Evolutionary conservation across 2,113 vertebrate genomes (phyloP), one percentile per base, ranked within the genome.

Genomic region (Xyliphius kryptos): DNA sequence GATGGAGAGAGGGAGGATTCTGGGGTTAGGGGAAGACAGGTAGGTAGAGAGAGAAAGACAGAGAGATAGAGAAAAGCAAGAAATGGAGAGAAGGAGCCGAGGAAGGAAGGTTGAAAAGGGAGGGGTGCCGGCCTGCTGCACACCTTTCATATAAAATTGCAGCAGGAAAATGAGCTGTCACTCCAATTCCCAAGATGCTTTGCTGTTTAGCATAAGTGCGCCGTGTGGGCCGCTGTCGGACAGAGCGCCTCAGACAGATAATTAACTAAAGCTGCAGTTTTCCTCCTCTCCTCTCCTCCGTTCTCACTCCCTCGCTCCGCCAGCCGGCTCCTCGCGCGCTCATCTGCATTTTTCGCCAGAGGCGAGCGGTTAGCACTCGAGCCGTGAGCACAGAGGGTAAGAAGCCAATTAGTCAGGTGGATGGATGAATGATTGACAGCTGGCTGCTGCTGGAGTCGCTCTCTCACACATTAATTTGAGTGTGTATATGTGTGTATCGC

Each of bases 341-440:
- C 87, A 97, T 98, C 95, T 98, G 92, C 95, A 98, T 98, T 97
- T 79, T 95, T 97, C 90, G 94, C 95, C 95, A 97, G 94, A 95
- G 95, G 95, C 94, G 81, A 94, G 90, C 92, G 91, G 94, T 94
- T 95, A 97, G 94, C 93, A 97, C 95, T 92, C 83, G 93, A 90
- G 93, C 92, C 92, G 92, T 93, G 92, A 91, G 91, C 93, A 93
- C 92, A 92, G 90, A 91, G 91, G 92, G 94, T 95, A 97, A 97
- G 94, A 92, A 98, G 93, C 94, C 95, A 98, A 98, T 98, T 98
- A 98, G 85, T 85, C 87, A 89, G 93, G 92, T 94, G 93, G 95
- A 97, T 97, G 94, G 94, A 92, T 94, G 91, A 89, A 89, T 98
- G 95, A 98, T 89, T 98, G 95, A 97, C 95, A 97, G 92, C 90